Percentiles rank a stretch among this genome's conserved stretches.
Evolutionary conservation across 2,113 vertebrate genomes (phyloP).

Genomic region (Nanorana parkeri): DNA sequence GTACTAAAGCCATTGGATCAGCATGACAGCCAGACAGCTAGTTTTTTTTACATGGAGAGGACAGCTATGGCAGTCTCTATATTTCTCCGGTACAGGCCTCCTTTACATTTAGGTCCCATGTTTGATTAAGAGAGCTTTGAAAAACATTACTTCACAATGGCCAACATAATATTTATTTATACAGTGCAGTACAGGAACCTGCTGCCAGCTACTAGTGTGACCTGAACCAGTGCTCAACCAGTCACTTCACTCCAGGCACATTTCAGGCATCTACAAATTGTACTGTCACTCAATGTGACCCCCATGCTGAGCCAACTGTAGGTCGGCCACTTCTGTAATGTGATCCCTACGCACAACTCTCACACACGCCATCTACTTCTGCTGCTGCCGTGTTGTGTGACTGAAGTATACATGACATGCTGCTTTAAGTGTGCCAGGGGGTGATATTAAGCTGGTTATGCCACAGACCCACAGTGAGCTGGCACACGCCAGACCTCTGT

Average conservation of each 20-base stretch:
- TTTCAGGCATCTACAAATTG: conserved; percentile 18
- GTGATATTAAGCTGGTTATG: background rate
- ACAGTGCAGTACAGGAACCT: background rate
- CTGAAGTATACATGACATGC: background rate
- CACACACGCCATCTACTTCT: too few species aligned
- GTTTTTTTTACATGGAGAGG: too few species aligned
- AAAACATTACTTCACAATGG: too few species aligned
- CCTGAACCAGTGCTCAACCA: background rate
- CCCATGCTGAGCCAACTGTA: conserved; percentile 24
- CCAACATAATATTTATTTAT: background rate
- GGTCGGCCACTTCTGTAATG: conserved; percentile 26
- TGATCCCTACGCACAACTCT: background rate
- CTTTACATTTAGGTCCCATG: too few species aligned
- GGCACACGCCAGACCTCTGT: background rate
- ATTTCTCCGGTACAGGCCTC: too few species aligned
- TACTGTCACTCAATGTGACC: conserved; percentile 36
- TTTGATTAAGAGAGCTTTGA: too few species aligned
- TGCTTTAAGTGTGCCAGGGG: background rate
- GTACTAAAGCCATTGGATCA: too few species aligned
- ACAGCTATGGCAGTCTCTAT: too few species aligned
- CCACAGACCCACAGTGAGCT: background rate
- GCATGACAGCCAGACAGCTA: too few species aligned
- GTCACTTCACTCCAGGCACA: conserved; percentile 9
- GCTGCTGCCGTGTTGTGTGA: background rate
- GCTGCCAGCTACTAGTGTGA: background rate